phyloP scores from a whole-genome alignment of 2,888 invertebrate species.

The Cryptocephalus primarius region DNA sequence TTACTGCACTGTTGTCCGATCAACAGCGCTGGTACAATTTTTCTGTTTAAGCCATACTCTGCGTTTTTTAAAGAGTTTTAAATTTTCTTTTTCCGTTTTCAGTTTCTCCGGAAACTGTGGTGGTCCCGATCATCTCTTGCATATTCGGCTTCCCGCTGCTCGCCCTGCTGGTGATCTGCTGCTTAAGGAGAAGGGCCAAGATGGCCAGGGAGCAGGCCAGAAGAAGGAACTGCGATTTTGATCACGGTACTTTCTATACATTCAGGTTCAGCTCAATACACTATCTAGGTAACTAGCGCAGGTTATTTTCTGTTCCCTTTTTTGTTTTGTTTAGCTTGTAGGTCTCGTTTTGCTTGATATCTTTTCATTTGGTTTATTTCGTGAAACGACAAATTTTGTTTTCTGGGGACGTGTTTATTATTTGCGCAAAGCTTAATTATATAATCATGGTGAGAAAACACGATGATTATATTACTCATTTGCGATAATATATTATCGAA shows the following conservation, averaged over 20 bases:
- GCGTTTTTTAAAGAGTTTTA: no score
- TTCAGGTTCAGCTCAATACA: conserved; percentile 66
- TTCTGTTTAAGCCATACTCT: no score
- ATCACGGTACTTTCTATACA: conserved; percentile 73
- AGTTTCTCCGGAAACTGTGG: conserved; percentile 82
- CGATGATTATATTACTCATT: no score
- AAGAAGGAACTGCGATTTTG: conserved; percentile 68
- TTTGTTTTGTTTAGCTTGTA: conserved; percentile 4
- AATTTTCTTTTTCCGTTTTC: conserved; percentile 29
- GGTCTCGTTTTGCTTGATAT: background rate
- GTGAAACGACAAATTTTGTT: no score
- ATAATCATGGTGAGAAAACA: no score
- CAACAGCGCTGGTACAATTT: no score
- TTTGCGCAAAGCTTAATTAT: no score
- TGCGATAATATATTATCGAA: no score
- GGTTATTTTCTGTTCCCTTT: conserved; percentile 11
- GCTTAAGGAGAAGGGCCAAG: conserved; percentile 71
- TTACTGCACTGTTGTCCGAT: no score
- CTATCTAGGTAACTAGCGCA: conserved; percentile 50
- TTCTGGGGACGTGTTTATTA: no score
- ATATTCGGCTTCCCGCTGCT: conserved; percentile 81
- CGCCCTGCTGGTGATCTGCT: conserved; percentile 79
- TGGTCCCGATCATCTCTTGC: conserved; percentile 80
- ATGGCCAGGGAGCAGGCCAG: conserved; percentile 73
- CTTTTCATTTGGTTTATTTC: conserved; percentile 5